Evolutionary conservation across 2,888 invertebrate genomes (phyloP).

Genomic region (Agonum fuliginosum): DNA sequence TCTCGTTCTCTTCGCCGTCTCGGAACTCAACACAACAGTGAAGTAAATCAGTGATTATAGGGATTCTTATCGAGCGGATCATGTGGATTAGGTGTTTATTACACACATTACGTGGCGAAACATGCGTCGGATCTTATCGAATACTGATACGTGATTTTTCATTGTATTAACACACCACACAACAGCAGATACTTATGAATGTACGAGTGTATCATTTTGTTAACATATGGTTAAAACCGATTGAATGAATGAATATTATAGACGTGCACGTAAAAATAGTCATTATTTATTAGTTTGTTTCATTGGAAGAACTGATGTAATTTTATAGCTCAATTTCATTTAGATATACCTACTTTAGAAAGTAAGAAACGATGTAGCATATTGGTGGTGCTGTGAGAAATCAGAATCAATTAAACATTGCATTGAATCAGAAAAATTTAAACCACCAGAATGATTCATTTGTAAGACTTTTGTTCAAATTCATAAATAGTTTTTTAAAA

Average conservation of each 20-base stretch:
- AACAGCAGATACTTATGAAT: neutral
- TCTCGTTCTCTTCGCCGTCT: too few species aligned
- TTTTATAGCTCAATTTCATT: neutral
- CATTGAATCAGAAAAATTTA: too few species aligned
- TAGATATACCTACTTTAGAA: neutral
- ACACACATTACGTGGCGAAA: slow-evolving; percentile 34
- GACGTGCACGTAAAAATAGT: too few species aligned
- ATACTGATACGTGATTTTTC: slow-evolving; percentile 29
- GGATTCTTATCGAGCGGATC: slow-evolving; percentile 38
- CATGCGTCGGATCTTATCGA: slow-evolving; percentile 35
- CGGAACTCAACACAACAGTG: slow-evolving; percentile 10
- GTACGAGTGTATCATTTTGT: slow-evolving; percentile 5
- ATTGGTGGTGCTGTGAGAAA: too few species aligned
- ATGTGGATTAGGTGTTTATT: slow-evolving; percentile 49
- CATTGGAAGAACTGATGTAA: slow-evolving; percentile 5
- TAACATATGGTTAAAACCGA: neutral
- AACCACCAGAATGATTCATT: too few species aligned
- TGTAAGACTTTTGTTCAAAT: too few species aligned
- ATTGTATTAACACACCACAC: neutral
- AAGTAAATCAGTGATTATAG: slow-evolving; percentile 41
- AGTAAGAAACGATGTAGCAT: neutral
- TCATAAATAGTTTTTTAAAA: too few species aligned
- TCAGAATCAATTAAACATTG: too few species aligned
- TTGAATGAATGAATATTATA: neutral
- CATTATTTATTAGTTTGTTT: neutral